A percentile compares a stretch with the other conserved stretches of the same genome.
Evolutionary conservation across 2,888 invertebrate genomes (phyloP).

Genomic region (Agrochola macilenta): DNA sequence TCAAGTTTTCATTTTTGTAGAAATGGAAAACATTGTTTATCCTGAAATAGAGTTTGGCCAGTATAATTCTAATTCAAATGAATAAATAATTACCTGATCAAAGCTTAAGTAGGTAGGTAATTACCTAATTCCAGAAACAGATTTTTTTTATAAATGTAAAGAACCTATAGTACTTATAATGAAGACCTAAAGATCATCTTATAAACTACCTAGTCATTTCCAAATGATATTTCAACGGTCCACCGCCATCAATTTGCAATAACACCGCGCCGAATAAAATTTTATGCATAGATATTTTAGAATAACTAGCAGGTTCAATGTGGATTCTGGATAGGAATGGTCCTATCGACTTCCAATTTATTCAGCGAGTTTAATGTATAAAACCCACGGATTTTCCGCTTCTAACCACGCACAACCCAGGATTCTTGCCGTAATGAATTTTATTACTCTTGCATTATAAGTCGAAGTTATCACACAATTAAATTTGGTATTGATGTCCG

Average conservation of each 20-base stretch:
- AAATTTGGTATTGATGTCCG: slow-evolving; percentile 69
- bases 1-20: not conserved
- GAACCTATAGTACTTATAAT: not conserved
- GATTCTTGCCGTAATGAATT: slow-evolving; percentile 83
- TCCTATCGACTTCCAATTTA: slow-evolving; percentile 85
- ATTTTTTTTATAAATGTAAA: not conserved
- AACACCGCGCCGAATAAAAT: slow-evolving; percentile 71
- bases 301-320: slow-evolving; percentile 73
- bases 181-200: not conserved
- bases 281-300: slow-evolving; percentile 75
- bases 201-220: slow-evolving; percentile 25
- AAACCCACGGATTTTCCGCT: slow-evolving; percentile 79
- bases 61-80: not conserved
- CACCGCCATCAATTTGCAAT: slow-evolving; percentile 63
- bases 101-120: not conserved
- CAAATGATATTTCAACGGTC: slow-evolving; percentile 44
- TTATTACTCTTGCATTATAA: slow-evolving; percentile 80
- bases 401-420: slow-evolving; percentile 74
- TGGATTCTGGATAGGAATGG: slow-evolving; percentile 77
- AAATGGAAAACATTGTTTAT: not conserved
- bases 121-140: not conserved
- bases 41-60: not conserved
- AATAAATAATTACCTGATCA: not conserved
- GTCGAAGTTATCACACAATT: slow-evolving; percentile 73
- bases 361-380: slow-evolving; percentile 83